phyloP scores from a whole-genome alignment of 2,888 invertebrate genomes.

The Chrysomela aeneicollis region DNA sequence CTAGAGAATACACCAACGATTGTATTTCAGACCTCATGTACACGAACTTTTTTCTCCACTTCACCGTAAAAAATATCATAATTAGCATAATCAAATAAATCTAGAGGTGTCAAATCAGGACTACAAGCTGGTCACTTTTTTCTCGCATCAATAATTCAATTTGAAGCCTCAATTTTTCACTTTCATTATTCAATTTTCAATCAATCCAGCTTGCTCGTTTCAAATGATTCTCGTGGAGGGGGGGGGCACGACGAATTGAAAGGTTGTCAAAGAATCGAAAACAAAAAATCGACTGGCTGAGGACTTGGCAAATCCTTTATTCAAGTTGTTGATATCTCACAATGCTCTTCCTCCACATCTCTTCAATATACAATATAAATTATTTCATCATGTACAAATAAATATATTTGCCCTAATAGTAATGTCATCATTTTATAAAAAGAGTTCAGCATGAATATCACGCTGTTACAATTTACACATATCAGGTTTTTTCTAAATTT shows the following conservation, averaged over 20 bases:
- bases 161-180: background rate
- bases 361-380: slow-evolving; percentile 50
- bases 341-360: slow-evolving; percentile 71
- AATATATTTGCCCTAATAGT: slow-evolving; percentile 36
- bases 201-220: too few species aligned
- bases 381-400: slow-evolving; percentile 49
- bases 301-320: slow-evolving; percentile 71
- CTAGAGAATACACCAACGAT: too few species aligned
- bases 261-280: slow-evolving; percentile 49
- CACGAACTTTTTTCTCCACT: too few species aligned
- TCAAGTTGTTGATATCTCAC: slow-evolving; percentile 68
- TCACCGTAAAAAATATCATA: too few species aligned
- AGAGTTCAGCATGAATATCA: slow-evolving; percentile 49
- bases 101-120: too few species aligned
- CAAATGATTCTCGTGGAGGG: background rate
- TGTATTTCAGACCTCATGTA: too few species aligned
- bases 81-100: too few species aligned
- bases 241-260: background rate
- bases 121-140: too few species aligned
- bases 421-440: slow-evolving; percentile 4
- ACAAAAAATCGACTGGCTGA: slow-evolving; percentile 71
- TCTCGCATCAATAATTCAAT: too few species aligned
- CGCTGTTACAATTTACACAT: slow-evolving; percentile 34
- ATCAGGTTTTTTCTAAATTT: slow-evolving; percentile 21
- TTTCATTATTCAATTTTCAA: background rate